Percentiles rank a stretch among this genome's conserved stretches.
Conservation (phyloP, 1,140 invertebrate genomes). For the Philopotamus ludificatus region DNA sequence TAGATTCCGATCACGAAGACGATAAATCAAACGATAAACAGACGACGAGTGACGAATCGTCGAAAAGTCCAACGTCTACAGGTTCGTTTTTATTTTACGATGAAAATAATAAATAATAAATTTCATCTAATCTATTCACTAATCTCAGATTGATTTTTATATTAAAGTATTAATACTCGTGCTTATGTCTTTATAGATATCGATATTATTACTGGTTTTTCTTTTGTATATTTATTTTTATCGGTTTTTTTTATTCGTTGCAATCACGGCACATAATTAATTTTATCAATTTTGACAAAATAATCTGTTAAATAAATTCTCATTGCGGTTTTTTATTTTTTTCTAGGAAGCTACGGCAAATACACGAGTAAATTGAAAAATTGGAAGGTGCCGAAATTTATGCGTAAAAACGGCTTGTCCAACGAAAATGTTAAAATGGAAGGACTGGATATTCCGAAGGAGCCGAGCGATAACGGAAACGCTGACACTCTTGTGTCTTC, state of each 20-base stretch:
- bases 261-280: too few relatives aligned
- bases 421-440: conserved; percentile 32
- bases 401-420: conserved; percentile 57
- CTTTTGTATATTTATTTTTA: too few relatives aligned
- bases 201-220: too few relatives aligned
- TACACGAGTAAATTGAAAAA: conserved; percentile 60
- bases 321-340: too few relatives aligned
- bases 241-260: too few relatives aligned
- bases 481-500: conserved; percentile 44
- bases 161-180: too few relatives aligned
- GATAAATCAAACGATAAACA: conserved; percentile 44
- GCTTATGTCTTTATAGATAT: too few relatives aligned
- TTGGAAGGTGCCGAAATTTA: conserved; percentile 64
- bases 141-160: too few relatives aligned
- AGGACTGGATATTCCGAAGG: conserved; percentile 8
- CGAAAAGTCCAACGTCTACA: conserved; percentile 61
- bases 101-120: conserved; percentile 6
- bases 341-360: conserved; percentile 60
- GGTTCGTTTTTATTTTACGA: conserved; percentile 42
- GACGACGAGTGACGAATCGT: conserved; percentile 48
- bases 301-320: too few relatives aligned
- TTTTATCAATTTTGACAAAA: too few relatives aligned
- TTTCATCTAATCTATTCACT: too few relatives aligned
- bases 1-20: conserved; percentile 72
- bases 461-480: conserved; percentile 47